Percentiles rank a stretch among this genome's conserved stretches.
Conservation (phyloP, 2,113 vertebrate species). For the Cyphomyrus plagiostoma region DNA sequence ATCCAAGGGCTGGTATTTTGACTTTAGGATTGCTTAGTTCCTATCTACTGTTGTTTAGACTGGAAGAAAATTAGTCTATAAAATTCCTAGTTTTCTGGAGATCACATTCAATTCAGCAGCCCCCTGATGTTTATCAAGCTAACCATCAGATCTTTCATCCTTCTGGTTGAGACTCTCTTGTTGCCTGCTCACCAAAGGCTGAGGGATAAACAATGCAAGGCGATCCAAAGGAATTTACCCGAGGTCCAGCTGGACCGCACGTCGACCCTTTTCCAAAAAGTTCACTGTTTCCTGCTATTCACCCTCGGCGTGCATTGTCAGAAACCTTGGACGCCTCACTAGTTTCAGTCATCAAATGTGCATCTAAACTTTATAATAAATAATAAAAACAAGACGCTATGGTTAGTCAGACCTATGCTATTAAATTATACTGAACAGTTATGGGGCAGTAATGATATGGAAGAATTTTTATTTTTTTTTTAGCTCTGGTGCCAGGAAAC, state of each 20-base stretch:
- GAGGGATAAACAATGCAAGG: background rate
- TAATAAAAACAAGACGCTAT: background rate
- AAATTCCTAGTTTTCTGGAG: background rate
- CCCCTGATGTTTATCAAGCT: background rate
- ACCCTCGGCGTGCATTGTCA: background rate
- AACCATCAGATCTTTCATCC: background rate
- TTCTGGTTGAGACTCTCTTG: background rate
- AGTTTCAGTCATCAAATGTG: background rate
- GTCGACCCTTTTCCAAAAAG: background rate
- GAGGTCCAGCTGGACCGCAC: background rate
- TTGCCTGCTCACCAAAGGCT: background rate
- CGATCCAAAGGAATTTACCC: background rate
- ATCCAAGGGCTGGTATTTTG: background rate
- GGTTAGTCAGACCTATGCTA: background rate
- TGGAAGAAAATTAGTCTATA: background rate
- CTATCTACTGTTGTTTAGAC: background rate
- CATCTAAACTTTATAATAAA: background rate
- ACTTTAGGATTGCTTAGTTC: background rate
- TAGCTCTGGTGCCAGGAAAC: constrained; percentile 27
- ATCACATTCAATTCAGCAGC: background rate
- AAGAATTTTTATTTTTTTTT: constrained; percentile 21
- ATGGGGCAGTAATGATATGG: constrained; percentile 21
- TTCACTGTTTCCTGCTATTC: background rate
- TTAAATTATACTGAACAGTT: background rate
- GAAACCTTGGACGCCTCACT: background rate